These are phyloP conservation scores for Platycercus adscitus DNA, from an alignment of 2,113 vertebrate species.

Conservation along the genomic window DNA sequence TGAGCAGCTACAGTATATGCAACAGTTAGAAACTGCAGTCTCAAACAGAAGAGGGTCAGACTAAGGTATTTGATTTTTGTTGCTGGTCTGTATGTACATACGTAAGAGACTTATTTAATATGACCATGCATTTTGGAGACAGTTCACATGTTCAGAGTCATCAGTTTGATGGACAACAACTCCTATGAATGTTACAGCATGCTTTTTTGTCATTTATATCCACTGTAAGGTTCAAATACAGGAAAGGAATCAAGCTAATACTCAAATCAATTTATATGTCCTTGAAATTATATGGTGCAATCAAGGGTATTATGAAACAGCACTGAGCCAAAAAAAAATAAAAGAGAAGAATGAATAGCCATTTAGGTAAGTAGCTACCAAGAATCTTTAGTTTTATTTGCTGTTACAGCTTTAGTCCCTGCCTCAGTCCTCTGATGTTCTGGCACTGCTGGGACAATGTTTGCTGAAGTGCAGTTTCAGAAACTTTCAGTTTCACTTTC, in stretches of 20 bases:
- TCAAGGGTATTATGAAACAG: background rate
- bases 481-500: background rate
- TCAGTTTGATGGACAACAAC: slow-evolving; percentile 14
- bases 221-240: background rate
- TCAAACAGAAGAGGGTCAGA: slow-evolving; percentile 37
- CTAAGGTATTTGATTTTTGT: slow-evolving; percentile 24
- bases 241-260: background rate
- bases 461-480: slow-evolving; percentile 12
- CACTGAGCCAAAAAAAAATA: slow-evolving; percentile 37
- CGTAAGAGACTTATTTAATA: slow-evolving; percentile 46
- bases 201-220: background rate
- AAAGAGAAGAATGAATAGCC: background rate
- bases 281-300: background rate
- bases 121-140: slow-evolving; percentile 53
- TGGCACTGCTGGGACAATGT: background rate
- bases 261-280: background rate
- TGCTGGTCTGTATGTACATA: background rate
- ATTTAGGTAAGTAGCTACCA: background rate
- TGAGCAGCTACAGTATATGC: slow-evolving; percentile 67
- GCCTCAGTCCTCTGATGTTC: background rate
- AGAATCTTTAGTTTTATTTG: background rate
- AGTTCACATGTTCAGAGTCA: background rate
- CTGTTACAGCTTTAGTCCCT: background rate
- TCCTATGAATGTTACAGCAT: background rate
- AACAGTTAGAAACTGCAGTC: slow-evolving; percentile 49